These are phyloP conservation scores for Brenthis ino DNA, from an alignment of 2,888 invertebrate species.

Conservation along the genomic window DNA sequence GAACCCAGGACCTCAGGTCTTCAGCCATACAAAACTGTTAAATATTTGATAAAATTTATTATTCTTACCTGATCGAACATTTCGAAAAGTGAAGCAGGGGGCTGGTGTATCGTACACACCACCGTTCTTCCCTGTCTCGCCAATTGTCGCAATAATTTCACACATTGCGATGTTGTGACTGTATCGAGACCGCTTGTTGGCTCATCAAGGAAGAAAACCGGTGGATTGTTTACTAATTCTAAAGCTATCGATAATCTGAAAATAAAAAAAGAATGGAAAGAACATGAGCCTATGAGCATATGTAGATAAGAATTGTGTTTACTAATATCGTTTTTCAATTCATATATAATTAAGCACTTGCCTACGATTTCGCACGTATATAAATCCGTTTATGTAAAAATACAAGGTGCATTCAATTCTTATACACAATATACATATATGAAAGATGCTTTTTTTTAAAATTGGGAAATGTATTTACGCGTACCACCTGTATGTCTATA, in stretches of 20 bases:
- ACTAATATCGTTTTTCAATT: too few species aligned
- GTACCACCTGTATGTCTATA: too few species aligned
- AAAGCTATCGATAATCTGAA: constrained; percentile 88
- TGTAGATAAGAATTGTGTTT: too few species aligned
- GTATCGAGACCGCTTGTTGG: constrained; percentile 89
- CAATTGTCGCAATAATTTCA: constrained; percentile 80
- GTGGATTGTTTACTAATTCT: constrained; percentile 92
- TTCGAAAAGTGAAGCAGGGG: constrained; percentile 84
- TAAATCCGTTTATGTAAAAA: too few species aligned
- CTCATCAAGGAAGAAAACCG: constrained; percentile 92
- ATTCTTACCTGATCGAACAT: constrained; percentile 81
- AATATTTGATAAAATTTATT: constrained; percentile 1
- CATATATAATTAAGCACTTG: too few species aligned
- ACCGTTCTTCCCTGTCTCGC: constrained; percentile 85
- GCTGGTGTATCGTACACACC: constrained; percentile 88
- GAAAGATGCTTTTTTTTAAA: too few species aligned
- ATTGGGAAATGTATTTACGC: too few species aligned
- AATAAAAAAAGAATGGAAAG: constrained; percentile 8
- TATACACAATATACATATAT: too few species aligned
- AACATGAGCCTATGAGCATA: background rate
- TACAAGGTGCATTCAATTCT: too few species aligned
- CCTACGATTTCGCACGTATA: too few species aligned
- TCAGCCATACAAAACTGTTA: too few species aligned
- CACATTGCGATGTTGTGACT: constrained; percentile 84
- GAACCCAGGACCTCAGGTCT: too few species aligned